Base-by-base conservation (phyloP, 2,113 vertebrate genomes). In the Paracanthobrama guichenoti region DNA sequence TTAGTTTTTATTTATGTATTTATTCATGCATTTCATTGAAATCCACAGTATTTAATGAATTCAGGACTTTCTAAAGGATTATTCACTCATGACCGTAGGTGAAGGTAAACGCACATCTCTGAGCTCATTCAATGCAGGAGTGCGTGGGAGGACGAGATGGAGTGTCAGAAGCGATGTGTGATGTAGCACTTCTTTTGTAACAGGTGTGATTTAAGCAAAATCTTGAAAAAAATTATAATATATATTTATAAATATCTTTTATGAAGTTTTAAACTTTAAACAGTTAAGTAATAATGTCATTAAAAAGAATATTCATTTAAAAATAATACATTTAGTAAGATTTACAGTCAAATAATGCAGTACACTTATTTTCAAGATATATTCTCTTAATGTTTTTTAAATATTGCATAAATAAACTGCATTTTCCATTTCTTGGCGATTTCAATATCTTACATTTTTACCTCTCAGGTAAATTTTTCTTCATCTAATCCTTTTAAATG, bases 61-160 rank as follows among this genome's bases (percentile, higher is more conserved):
- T 44, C 7, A 79, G 13, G 20, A 44, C 35, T 79, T 60, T 78
- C 55, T 78, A 59, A 60, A 24, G 55, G 31, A 42, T 53, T 28
- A 42, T 67, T 28, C 20, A 57, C 46, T 79, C 64, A 20, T 76
- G 59, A 66, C 28, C 39, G 8, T 8, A 3, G 28, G 39, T 5
- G n/a, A 79, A 74, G 4, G 14, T 57, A 42, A 55, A 67, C 79
- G 11, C 12, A 2, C 26, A 14, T 46, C 62, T 76, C 60, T 35
- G 10, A 84, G 67, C 57, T 77, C 81, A 71, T 77, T 44, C 78
- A 76, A 28, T 13, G 31, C 24, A 24, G 64, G 35, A 75, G 59
- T 72, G 74, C 11, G 66, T 64, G 48, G 12, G 72, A 55, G 50
- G 35, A 2, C 0, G 14, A 73, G 46, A 6, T 57, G 22, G 77